Percentiles rank a stretch among this genome's conserved stretches.
These are phyloP conservation scores for Luehdorfia chinensis DNA, from an alignment of 1,140 invertebrate genomes.

Conservation along the genomic window DNA sequence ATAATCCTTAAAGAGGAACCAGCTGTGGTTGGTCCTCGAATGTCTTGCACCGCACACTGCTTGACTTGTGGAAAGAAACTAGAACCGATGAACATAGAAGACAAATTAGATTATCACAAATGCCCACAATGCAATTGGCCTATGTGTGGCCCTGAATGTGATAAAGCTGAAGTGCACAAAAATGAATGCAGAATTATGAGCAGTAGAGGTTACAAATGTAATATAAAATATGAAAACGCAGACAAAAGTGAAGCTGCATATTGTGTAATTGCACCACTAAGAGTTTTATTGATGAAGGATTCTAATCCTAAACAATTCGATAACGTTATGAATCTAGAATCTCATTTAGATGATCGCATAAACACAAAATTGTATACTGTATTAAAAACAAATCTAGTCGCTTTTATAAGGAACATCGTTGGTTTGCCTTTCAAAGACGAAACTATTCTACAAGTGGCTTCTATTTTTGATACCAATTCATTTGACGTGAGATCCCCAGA, in stretches of 20 bases:
- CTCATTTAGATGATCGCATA: slow-evolving; percentile 79
- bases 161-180: slow-evolving; percentile 69
- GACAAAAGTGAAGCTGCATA: slow-evolving; percentile 78
- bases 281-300: slow-evolving; percentile 79
- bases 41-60: slow-evolving; percentile 76
- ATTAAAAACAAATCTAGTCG: slow-evolving; percentile 79
- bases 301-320: slow-evolving; percentile 76
- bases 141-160: slow-evolving; percentile 76
- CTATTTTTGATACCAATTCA: slow-evolving; percentile 82
- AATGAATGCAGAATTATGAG: slow-evolving; percentile 78
- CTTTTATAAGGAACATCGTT: slow-evolving; percentile 79
- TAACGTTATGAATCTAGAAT: slow-evolving; percentile 77
- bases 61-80: slow-evolving; percentile 80
- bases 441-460: slow-evolving; percentile 81
- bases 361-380: slow-evolving; percentile 78
- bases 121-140: slow-evolving; percentile 82
- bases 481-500: slow-evolving; percentile 78
- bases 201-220: slow-evolving; percentile 73
- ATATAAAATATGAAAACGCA: slow-evolving; percentile 70
- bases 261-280: slow-evolving; percentile 80
- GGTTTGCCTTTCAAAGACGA: slow-evolving; percentile 76
- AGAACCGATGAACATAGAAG: slow-evolving; percentile 42
- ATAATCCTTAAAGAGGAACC: slow-evolving; percentile 82
- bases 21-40: slow-evolving; percentile 79
- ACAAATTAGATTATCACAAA: slow-evolving; percentile 73